These are phyloP conservation scores for Antheraea pernyi DNA, from an alignment of 1,140 invertebrate species.

Conservation along the genomic window DNA sequence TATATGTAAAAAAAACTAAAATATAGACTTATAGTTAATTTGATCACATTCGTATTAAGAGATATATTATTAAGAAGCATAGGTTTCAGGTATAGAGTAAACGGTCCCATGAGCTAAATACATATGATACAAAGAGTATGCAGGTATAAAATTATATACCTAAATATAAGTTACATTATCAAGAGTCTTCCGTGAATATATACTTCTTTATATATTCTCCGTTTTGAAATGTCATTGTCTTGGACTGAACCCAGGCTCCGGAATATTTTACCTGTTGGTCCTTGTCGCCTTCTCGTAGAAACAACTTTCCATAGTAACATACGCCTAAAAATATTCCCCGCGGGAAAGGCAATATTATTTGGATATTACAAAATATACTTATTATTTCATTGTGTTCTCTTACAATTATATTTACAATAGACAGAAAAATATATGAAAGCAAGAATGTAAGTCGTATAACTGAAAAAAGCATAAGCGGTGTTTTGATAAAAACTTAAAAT, in stretches of 20 bases:
- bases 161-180: no score
- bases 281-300: no score
- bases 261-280: no score
- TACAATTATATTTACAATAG: not conserved
- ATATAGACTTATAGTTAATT: conserved; percentile 8
- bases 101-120: no score
- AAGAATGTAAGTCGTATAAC: not conserved
- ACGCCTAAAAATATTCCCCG: not conserved
- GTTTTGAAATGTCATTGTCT: no score
- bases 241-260: no score
- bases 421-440: not conserved
- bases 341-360: not conserved
- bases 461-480: not conserved
- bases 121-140: no score
- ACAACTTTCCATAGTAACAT: no score
- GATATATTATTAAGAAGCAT: not conserved
- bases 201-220: no score
- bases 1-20: not conserved
- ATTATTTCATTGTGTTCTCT: not conserved
- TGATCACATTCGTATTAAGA: conserved; percentile 7
- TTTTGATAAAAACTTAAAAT: not conserved
- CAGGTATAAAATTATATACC: no score
- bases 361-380: not conserved
- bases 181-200: no score
- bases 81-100: no score